Percentiles rank a stretch among this genome's conserved stretches.
phyloP scores from a whole-genome alignment of 2,888 invertebrate genomes.

The Latrodectus elegans region DNA sequence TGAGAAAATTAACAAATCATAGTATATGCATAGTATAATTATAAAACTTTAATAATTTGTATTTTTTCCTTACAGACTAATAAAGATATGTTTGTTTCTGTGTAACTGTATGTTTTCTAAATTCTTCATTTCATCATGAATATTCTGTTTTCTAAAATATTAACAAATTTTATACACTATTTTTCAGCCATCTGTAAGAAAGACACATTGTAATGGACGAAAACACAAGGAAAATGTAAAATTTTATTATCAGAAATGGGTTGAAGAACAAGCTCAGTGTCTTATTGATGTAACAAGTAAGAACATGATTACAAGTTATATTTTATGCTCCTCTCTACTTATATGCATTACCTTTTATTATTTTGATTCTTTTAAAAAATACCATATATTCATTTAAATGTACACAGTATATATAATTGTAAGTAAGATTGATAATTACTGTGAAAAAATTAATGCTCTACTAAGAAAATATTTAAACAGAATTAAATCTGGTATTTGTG shows the following conservation, averaged over 20 bases:
- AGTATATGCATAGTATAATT: too few relatives aligned
- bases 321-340: background rate
- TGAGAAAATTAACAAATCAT: too few relatives aligned
- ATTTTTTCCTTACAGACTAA: too few relatives aligned
- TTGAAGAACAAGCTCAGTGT: conserved; percentile 99
- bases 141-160: background rate
- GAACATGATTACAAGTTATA: background rate
- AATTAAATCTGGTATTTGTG: too few relatives aligned
- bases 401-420: too few relatives aligned
- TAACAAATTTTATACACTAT: background rate
- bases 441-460: too few relatives aligned
- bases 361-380: background rate
- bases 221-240: conserved; percentile 99
- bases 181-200: conserved; percentile 90
- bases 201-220: conserved; percentile 98
- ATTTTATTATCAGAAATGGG: conserved; percentile 99
- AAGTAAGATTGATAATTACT: too few relatives aligned
- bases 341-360: background rate
- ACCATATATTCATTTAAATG: too few relatives aligned
- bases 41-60: too few relatives aligned
- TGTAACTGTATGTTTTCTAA: too few relatives aligned
- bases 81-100: too few relatives aligned
- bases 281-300: conserved; percentile 94
- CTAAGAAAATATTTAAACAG: too few relatives aligned
- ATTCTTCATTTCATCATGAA: background rate